These are phyloP conservation scores for Martes flavigula DNA, from an alignment of 2,797 vertebrate genomes.

Conservation along the genomic window DNA sequence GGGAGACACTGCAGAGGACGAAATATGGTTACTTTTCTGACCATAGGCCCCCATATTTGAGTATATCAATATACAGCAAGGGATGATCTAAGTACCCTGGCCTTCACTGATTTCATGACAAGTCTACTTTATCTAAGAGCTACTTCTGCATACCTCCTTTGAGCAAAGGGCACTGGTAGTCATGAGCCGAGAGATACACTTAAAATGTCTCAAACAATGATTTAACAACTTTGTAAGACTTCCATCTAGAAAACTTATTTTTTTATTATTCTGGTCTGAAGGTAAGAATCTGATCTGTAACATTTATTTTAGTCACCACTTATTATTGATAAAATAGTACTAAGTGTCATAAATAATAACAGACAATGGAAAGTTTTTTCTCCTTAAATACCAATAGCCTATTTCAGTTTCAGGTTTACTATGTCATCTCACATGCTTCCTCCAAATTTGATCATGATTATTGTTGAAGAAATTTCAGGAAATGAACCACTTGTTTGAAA, in stretches of 20 bases:
- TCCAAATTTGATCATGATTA: background rate
- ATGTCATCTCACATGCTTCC: conserved; percentile 10
- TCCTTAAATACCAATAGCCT: background rate
- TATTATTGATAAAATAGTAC: background rate
- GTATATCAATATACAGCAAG: background rate
- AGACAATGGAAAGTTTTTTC: background rate
- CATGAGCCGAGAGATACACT: background rate
- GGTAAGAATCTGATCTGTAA: background rate
- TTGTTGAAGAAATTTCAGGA: background rate
- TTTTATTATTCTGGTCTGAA: conserved; percentile 34
- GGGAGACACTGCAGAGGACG: background rate
- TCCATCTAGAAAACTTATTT: background rate
- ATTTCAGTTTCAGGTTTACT: conserved; percentile 2
- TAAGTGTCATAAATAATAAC: background rate
- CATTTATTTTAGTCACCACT: background rate
- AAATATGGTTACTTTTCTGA: background rate
- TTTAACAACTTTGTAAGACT: conserved; percentile 7
- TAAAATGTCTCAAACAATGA: background rate
- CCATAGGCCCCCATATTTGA: background rate
- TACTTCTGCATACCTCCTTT: background rate
- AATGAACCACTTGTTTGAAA: background rate
- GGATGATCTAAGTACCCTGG: background rate
- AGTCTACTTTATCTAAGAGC: background rate
- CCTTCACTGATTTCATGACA: background rate
- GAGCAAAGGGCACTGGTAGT: background rate